Conservation (phyloP, 2,113 vertebrate genomes). For the Collichthys lucidus region DNA sequence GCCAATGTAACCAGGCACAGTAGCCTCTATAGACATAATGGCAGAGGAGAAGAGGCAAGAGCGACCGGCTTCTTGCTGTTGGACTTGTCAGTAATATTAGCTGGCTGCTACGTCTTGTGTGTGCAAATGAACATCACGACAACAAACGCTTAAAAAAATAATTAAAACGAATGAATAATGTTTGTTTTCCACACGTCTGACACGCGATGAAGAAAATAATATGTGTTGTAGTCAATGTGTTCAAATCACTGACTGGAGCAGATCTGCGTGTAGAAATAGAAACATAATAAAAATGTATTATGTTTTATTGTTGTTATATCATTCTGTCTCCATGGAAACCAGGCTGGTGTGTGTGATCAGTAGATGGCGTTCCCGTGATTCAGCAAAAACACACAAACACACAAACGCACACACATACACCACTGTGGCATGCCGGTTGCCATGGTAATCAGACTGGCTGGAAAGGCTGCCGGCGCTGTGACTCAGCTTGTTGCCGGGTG, state of each 20-base stretch:
- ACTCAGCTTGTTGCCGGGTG: constrained; percentile 68
- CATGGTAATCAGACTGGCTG: constrained; percentile 37
- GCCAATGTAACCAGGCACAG: too few species aligned
- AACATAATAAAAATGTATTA: too few species aligned
- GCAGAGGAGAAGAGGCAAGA: too few species aligned
- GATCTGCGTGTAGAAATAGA: neutral
- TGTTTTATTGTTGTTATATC: neutral
- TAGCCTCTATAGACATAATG: too few species aligned
- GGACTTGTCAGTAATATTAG: too few species aligned
- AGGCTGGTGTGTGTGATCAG: neutral
- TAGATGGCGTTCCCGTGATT: constrained; percentile 8
- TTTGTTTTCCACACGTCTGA: too few species aligned
- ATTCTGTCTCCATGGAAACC: constrained; percentile 40
- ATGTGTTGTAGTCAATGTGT: neutral
- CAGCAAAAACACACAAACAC: constrained; percentile 15
- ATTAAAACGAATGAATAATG: too few species aligned
- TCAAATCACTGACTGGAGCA: neutral
- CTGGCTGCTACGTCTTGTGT: too few species aligned
- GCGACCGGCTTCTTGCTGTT: too few species aligned
- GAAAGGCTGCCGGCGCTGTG: constrained; percentile 35
- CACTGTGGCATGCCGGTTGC: constrained; percentile 33
- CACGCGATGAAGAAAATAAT: too few species aligned
- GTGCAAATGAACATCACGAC: too few species aligned
- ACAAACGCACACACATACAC: constrained; percentile 27
- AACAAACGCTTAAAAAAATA: too few species aligned